A percentile compares a stretch with the other conserved stretches of the same genome.
Evolutionary conservation across 2,888 invertebrate genomes (phyloP).

Genomic region (Megalurothrips usitatus): DNA sequence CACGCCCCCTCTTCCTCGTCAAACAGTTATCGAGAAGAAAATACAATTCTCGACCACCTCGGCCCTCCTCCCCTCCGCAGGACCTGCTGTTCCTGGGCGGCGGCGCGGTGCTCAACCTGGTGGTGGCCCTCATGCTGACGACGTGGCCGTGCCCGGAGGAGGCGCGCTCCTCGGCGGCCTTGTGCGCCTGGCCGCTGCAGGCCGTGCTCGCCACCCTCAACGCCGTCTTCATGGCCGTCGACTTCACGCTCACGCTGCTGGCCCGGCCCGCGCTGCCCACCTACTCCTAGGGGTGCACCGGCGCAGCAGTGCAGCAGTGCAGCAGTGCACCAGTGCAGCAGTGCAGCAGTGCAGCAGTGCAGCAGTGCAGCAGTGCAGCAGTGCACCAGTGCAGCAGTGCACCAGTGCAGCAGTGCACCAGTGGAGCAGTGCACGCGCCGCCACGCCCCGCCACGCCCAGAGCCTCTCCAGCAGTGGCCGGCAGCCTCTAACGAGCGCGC

Average conservation of each 20-base stretch:
- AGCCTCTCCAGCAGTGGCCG: not conserved
- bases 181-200: conserved; percentile 21
- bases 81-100: conserved; percentile 24
- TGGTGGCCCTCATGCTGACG: not conserved
- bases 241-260: conserved; percentile 15
- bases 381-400: too few species aligned
- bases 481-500: too few species aligned
- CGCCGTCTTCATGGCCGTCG: conserved; percentile 28
- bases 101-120: conserved; percentile 16
- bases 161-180: conserved; percentile 1
- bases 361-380: too few species aligned
- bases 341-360: too few species aligned
- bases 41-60: too few species aligned
- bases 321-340: too few species aligned
- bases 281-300: not conserved
- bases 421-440: too few species aligned
- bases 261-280: not conserved
- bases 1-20: too few species aligned
- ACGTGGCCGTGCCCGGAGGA: conserved; percentile 12
- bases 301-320: too few species aligned
- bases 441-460: not conserved
- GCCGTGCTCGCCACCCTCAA: conserved; percentile 19
- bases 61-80: not conserved
- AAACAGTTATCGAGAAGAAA: too few species aligned
- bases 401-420: too few species aligned